Evolutionary conservation across 1,140 invertebrate genomes (phyloP), one percentile per base, ranked within the genome.

Genomic region (Augochlora pura): DNA sequence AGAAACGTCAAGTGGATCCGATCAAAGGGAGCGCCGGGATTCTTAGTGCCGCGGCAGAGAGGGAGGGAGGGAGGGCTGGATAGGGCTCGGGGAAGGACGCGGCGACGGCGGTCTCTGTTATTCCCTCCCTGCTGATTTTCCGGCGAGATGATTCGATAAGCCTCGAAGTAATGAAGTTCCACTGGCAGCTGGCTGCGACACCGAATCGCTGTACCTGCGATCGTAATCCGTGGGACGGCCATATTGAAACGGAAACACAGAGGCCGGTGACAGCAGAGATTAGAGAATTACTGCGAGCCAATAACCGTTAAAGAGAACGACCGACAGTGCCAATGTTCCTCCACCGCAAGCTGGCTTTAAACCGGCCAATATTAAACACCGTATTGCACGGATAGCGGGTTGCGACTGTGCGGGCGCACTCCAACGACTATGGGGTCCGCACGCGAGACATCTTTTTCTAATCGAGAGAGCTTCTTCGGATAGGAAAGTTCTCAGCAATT

Each of bases 271-370:
- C 90, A 91, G 89, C 87, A 88, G 88, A 91, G 90, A 91, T 92
- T 91, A 92, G 89, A 91, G 88, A 91, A 91, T 91, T 92, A 91
- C 89, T 86, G 86, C 83, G 73, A 88, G 85, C 89, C 91, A 92
- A 91, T 91, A 92, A 91, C 90, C 88, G 88, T 92, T 91, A 92
- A 91, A 91, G 90, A 90, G 90, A 91, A 91, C 91, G 90, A 92
- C 89, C 88, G 87, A 86, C 87, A 86, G 79, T 88, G 84, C 84
- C 84, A 87, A 83, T 87, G 85, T 85, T 82, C 82, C 80, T 80
- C 76, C 69, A 84, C 83, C 87, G 76, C 86, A 86, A 89, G 89
- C 87, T 88, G 86, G 86, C 89, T 90, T 89, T 80, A 86, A 88
- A 89, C 85, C 81, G 86, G 78, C 83, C 83, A 86, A 89, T 90